A percentile compares a stretch with the other conserved stretches of the same genome.
Conservation (phyloP, 2,113 vertebrate species). For the Anolis sagrei region DNA sequence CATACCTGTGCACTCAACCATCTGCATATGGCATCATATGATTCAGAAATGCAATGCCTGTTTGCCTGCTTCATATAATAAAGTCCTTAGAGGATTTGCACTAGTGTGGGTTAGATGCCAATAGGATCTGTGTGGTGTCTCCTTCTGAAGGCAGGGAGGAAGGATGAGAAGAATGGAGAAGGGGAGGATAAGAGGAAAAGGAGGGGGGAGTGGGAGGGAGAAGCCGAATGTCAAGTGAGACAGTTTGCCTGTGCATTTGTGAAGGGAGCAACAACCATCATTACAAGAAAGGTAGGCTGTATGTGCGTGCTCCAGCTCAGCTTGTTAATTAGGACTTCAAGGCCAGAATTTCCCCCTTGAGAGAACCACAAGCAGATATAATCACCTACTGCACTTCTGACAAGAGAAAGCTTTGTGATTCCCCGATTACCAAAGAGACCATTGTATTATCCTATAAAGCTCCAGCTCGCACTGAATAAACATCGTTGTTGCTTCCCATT, state of each 20-base stretch:
- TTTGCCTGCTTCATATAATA: too few species aligned
- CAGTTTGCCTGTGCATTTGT: neutral
- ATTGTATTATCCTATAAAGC: conserved; percentile 1
- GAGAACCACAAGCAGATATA: neutral
- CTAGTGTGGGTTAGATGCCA: neutral
- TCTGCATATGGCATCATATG: too few species aligned
- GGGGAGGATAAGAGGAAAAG: too few species aligned
- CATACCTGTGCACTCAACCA: too few species aligned
- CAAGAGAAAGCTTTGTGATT: neutral
- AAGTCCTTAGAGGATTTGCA: too few species aligned
- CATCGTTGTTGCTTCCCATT: neutral
- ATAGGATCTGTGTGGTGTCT: too few species aligned
- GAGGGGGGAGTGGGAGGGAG: neutral
- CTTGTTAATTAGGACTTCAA: neutral
- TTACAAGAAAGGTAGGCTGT: conserved; percentile 2
- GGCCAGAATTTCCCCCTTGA: conserved; percentile 20
- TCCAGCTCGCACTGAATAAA: neutral
- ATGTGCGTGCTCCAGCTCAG: conserved; percentile 9
- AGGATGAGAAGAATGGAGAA: neutral
- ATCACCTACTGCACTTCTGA: neutral
- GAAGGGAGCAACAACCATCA: conserved; percentile 5
- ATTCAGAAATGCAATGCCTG: too few species aligned
- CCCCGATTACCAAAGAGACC: neutral
- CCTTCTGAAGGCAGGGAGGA: neutral
- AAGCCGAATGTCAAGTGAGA: conserved; percentile 40